A percentile compares a stretch with the other conserved stretches of the same genome.
Evolutionary conservation across 2,888 invertebrate species (phyloP).

Genomic region (Patella ulyssiponensis): DNA sequence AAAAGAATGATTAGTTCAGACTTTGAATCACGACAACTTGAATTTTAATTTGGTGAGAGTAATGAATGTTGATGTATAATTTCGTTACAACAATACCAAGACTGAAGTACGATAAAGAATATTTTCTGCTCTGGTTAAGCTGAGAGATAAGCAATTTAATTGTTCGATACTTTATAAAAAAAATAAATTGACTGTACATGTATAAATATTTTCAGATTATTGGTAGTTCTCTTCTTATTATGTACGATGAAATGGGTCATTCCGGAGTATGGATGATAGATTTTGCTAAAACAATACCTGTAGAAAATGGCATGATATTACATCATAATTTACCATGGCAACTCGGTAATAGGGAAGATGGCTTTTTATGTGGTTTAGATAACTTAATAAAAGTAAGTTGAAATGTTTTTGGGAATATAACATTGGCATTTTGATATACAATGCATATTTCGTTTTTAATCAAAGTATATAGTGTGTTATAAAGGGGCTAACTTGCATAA

Average conservation of each 20-base stretch:
- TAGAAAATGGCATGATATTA: slow-evolving; percentile 79
- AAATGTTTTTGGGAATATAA: too few relatives aligned
- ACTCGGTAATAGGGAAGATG: slow-evolving; percentile 97
- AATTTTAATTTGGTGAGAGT: too few relatives aligned
- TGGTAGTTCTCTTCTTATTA: slow-evolving; percentile 89
- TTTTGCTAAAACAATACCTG: slow-evolving; percentile 90
- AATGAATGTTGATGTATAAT: too few relatives aligned
- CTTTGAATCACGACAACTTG: too few relatives aligned
- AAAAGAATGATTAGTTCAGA: background rate
- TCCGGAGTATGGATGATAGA: slow-evolving; percentile 97
- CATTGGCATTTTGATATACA: too few relatives aligned
- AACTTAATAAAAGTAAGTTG: slow-evolving; percentile 83
- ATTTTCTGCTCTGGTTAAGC: too few relatives aligned
- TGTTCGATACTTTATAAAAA: background rate
- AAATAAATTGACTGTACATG: background rate
- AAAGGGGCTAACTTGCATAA: too few relatives aligned
- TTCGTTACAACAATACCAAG: background rate
- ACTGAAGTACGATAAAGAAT: background rate
- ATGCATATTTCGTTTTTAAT: too few relatives aligned
- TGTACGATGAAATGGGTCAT: slow-evolving; percentile 86
- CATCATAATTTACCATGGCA: slow-evolving; percentile 88
- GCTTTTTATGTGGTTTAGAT: slow-evolving; percentile 92
- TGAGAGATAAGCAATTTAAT: too few relatives aligned
- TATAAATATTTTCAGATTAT: slow-evolving; percentile 58
- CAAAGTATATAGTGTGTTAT: too few relatives aligned